Percentiles rank a stretch among this genome's conserved stretches.
phyloP scores from a whole-genome alignment of 2,797 vertebrate species.

The Rhadinocentrus ornatus region DNA sequence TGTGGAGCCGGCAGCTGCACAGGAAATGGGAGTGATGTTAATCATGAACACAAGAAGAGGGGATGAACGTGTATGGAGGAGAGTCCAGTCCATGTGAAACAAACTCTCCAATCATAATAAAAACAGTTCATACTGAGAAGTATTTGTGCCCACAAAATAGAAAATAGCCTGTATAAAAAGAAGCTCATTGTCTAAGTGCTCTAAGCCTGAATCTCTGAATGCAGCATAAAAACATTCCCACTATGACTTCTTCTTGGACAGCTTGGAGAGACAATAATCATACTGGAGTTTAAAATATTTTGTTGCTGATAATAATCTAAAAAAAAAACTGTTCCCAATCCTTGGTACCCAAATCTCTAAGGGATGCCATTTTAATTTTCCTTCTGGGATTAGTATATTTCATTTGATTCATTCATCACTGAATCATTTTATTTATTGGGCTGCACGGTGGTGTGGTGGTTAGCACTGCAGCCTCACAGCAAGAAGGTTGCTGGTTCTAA shows the following conservation, averaged over 20 bases:
- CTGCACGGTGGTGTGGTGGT: no score
- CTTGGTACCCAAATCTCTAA: no score
- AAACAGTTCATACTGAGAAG: conserved; percentile 4
- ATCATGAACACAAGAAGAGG: conserved; percentile 42
- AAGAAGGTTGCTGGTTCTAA: no score
- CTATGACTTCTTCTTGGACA: not conserved
- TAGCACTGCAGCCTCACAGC: no score
- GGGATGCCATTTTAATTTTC: no score
- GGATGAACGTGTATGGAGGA: conserved; percentile 25
- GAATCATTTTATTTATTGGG: no score
- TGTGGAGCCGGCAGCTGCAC: conserved; percentile 67
- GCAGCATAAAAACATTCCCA: not conserved
- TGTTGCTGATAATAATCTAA: no score
- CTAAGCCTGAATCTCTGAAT: not conserved
- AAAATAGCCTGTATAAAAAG: not conserved
- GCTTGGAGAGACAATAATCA: not conserved
- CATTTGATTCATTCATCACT: no score
- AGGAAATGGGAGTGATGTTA: conserved; percentile 63
- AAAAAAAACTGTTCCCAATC: no score
- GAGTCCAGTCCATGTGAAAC: conserved; percentile 34
- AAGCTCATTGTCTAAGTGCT: conserved; percentile 1
- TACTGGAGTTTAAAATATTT: not conserved
- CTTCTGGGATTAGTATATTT: no score
- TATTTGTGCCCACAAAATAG: not conserved
- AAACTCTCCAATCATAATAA: conserved; percentile 31